Conservation (phyloP, 2,797 vertebrate species). For the Uromys caudimaculatus region DNA sequence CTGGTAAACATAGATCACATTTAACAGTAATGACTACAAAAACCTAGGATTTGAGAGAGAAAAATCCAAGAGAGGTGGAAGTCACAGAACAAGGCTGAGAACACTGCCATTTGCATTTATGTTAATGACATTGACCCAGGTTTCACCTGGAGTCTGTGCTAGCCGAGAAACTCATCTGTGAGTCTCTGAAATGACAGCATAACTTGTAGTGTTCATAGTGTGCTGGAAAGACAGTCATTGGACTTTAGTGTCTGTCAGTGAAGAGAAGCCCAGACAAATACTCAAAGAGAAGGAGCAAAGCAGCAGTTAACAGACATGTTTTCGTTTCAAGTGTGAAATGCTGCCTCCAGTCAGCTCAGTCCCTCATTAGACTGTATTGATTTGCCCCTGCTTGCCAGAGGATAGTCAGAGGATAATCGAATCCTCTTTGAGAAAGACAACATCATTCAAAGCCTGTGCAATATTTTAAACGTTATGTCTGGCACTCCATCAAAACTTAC, state of each 20-base stretch:
- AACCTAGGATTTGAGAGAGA: neutral
- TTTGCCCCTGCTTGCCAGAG: constrained; percentile 52
- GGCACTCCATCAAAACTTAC: constrained; percentile 9
- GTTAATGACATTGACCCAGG: neutral
- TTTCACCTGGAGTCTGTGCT: neutral
- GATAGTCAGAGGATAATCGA: constrained; percentile 11
- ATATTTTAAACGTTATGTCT: constrained; percentile 40
- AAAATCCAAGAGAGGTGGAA: neutral
- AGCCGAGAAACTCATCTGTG: neutral
- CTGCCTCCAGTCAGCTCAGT: neutral
- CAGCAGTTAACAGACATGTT: neutral
- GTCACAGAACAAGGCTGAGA: neutral
- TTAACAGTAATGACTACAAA: neutral
- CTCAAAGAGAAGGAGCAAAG: neutral
- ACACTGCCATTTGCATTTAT: neutral
- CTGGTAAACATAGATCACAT: neutral
- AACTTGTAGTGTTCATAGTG: neutral
- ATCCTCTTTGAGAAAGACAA: constrained; percentile 56
- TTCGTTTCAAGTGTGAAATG: constrained; percentile 41
- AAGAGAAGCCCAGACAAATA: neutral
- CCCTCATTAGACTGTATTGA: constrained; percentile 61
- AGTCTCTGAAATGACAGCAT: neutral
- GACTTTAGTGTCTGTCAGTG: neutral
- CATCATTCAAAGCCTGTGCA: constrained; percentile 38
- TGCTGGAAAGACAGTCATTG: neutral